Percentiles rank a stretch among this genome's conserved stretches.
These are phyloP conservation scores for Crocallis elinguaria DNA, from an alignment of 2,888 invertebrate species.

Conservation along the genomic window DNA sequence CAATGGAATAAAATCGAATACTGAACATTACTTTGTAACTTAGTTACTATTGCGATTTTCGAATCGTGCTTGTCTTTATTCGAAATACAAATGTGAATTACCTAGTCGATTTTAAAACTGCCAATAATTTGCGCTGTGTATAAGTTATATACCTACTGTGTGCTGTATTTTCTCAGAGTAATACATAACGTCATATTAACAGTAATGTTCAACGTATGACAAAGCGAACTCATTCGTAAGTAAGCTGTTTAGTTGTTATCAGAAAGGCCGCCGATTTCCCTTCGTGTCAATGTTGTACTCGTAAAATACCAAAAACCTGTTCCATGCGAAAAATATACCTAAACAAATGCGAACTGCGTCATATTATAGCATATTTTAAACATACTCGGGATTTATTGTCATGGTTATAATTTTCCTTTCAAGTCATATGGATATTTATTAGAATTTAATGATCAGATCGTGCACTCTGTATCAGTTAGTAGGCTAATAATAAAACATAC, in stretches of 20 bases:
- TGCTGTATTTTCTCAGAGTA: no score
- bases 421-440: not conserved
- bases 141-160: not conserved
- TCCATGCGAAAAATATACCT: not conserved
- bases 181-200: no score
- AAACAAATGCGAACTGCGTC: not conserved
- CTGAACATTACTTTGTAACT: not conserved
- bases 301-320: not conserved
- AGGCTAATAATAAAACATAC: not conserved
- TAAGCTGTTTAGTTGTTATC: not conserved
- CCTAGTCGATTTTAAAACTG: slow-evolving; percentile 2
- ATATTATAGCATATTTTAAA: not conserved
- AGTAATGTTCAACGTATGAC: no score
- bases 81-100: slow-evolving; percentile 6
- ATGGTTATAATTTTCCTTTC: not conserved
- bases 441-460: slow-evolving; percentile 1
- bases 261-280: not conserved
- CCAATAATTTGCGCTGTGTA: not conserved
- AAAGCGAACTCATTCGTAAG: not conserved
- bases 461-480: not conserved
- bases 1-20: not conserved
- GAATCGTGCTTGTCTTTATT: not conserved
- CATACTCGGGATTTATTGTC: not conserved
- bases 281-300: not conserved
- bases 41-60: slow-evolving; percentile 9